Percentiles rank a stretch among this genome's conserved stretches.
Evolutionary conservation across 2,888 invertebrate genomes (phyloP).

Genomic region (Apoderus coryli): DNA sequence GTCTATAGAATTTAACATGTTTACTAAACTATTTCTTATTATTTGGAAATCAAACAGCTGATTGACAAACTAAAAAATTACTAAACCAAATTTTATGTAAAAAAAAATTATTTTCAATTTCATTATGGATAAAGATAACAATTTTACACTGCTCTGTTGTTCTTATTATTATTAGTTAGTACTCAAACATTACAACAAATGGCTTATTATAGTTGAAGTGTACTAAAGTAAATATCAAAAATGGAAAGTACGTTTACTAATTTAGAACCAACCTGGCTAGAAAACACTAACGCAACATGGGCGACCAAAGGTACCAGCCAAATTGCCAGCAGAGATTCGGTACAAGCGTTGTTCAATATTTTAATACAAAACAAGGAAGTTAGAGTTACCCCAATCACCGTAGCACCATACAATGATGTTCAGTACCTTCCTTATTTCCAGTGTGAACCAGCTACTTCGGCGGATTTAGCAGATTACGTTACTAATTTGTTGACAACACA

Average conservation of each 20-base stretch:
- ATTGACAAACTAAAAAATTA: too few species aligned
- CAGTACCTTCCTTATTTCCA: conserved; percentile 38
- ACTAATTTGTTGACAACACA: conserved; percentile 37
- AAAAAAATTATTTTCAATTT: too few species aligned
- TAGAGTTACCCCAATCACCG: conserved; percentile 26
- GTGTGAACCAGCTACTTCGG: conserved; percentile 32
- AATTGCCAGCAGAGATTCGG: conserved; percentile 37
- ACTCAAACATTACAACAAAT: too few species aligned
- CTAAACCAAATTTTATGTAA: too few species aligned
- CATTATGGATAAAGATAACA: too few species aligned
- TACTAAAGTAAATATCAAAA: too few species aligned
- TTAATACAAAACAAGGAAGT: conserved; percentile 39
- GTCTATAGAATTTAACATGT: too few species aligned
- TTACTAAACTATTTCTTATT: too few species aligned
- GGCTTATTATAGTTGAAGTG: too few species aligned
- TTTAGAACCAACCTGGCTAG: conserved; percentile 36
- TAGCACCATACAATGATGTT: conserved; percentile 27
- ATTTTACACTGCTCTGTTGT: too few species aligned
- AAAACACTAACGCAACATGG: conserved; percentile 44
- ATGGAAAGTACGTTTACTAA: conserved; percentile 22
- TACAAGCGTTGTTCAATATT: conserved; percentile 38
- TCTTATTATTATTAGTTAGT: too few species aligned
- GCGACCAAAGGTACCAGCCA: conserved; percentile 40
- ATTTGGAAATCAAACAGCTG: too few species aligned
- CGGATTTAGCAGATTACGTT: conserved; percentile 40